Conservation (phyloP, 2,113 vertebrate genomes). For the Mustela nigripes region DNA sequence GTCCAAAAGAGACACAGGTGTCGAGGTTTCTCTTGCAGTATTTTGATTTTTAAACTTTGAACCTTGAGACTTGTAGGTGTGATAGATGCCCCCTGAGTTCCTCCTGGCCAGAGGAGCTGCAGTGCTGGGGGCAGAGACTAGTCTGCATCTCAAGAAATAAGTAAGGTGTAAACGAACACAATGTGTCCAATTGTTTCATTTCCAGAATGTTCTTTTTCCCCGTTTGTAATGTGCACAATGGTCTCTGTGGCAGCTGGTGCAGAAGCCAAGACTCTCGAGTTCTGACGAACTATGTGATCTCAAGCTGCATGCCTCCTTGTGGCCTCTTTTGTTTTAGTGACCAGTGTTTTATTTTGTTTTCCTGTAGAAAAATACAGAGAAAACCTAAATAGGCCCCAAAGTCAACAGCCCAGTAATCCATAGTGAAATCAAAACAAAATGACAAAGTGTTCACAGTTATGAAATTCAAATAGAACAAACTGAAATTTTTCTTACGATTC, state of each 20-base stretch:
- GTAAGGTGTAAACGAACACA: neutral
- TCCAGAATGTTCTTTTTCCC: neutral
- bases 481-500: neutral
- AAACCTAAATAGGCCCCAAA: neutral
- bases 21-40: neutral
- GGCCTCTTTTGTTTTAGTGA: slow-evolving; percentile 38
- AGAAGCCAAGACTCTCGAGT: neutral
- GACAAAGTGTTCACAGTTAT: slow-evolving; percentile 7
- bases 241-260: neutral
- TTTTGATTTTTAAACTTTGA: slow-evolving; percentile 26
- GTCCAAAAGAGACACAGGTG: neutral
- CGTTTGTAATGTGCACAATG: neutral
- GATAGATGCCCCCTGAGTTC: neutral
- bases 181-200: neutral
- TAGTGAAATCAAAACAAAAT: neutral
- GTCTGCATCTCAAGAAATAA: neutral
- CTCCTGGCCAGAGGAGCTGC: neutral
- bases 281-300: neutral
- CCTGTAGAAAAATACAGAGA: slow-evolving; percentile 31
- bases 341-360: slow-evolving; percentile 5
- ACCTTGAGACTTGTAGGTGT: neutral
- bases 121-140: neutral
- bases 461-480: slow-evolving; percentile 23
- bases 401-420: neutral
- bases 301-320: neutral